These are phyloP conservation scores for Sceloporus tristichus DNA, from an alignment of 2,113 vertebrate genomes.

Conservation along the genomic window DNA sequence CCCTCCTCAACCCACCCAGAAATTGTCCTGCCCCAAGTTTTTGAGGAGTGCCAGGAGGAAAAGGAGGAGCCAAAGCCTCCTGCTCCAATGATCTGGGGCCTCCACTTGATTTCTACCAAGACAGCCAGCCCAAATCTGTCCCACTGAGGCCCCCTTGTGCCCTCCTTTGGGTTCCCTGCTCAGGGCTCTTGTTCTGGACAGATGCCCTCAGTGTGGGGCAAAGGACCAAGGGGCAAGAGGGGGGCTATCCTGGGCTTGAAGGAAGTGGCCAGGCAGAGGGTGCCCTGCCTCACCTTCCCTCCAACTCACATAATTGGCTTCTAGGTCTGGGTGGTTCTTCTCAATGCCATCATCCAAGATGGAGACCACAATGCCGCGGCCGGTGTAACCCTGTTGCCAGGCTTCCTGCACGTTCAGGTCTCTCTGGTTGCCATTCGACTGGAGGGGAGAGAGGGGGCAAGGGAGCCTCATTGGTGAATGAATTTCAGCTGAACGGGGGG, in stretches of 20 bases:
- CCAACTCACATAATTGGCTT: conserved; percentile 92
- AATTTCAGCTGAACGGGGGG: not conserved
- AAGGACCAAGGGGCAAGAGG: not conserved
- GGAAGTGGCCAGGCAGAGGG: not conserved
- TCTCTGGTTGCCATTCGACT: conserved; percentile 88
- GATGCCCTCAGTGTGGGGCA: not conserved
- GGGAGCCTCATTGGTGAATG: too few species aligned
- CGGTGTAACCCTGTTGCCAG: conserved; percentile 94
- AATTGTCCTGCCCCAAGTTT: not conserved
- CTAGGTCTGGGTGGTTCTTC: conserved; percentile 96
- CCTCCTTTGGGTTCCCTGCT: not conserved
- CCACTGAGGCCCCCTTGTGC: too few species aligned
- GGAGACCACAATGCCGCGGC: conserved; percentile 93
- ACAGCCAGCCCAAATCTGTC: too few species aligned
- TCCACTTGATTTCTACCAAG: rapidly evolving
- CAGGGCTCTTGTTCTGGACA: too few species aligned
- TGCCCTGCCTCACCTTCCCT: not conserved
- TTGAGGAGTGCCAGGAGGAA: too few species aligned
- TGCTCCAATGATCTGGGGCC: not conserved
- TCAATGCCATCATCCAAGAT: conserved; percentile 98
- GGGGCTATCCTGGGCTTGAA: too few species aligned
- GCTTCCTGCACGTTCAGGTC: conserved; percentile 94
- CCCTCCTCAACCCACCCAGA: rapidly evolving
- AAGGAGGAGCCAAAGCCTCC: too few species aligned
- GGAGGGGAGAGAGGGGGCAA: conserved; percentile 30